Conservation (phyloP, 1,140 invertebrate genomes). For the Cyrtorhinus lividipennis region DNA sequence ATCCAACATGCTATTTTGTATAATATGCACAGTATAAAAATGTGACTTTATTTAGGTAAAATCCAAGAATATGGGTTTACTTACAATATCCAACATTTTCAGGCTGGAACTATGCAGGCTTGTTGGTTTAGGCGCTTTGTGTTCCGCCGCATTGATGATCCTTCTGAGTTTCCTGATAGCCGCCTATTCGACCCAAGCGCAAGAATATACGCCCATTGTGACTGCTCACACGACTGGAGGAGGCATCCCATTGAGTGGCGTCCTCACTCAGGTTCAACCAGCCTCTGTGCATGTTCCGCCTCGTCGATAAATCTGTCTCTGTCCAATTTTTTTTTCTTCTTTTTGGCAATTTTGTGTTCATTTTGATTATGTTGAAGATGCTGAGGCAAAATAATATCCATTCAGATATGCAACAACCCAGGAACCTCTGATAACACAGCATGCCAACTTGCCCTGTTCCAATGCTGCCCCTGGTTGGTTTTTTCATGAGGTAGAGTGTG, state of each 20-base stretch:
- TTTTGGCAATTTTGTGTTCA: neutral
- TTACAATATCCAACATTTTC: neutral
- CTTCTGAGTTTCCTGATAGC: conserved; percentile 15
- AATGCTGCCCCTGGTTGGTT: too few species aligned
- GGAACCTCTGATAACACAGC: neutral
- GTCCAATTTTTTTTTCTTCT: neutral
- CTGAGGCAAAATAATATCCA: too few species aligned
- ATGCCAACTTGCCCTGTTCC: neutral
- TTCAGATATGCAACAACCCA: too few species aligned
- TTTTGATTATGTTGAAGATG: too few species aligned
- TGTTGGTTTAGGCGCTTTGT: conserved; percentile 14
- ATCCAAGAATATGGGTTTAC: neutral
- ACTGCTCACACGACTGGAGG: neutral
- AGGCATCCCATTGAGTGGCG: conserved; percentile 15
- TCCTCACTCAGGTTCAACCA: conserved; percentile 16
- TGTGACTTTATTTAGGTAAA: neutral
- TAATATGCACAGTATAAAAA: too few species aligned
- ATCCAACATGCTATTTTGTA: too few species aligned
- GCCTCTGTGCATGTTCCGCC: conserved; percentile 5
- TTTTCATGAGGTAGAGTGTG: too few species aligned
- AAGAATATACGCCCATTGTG: conserved; percentile 5
- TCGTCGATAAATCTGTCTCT: conserved; percentile 9
- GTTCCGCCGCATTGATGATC: conserved; percentile 14
- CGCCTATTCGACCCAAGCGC: conserved; percentile 14
- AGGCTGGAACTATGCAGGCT: conserved; percentile 12